A percentile compares a stretch with the other conserved stretches of the same genome.
phyloP scores from a whole-genome alignment of 1,140 invertebrate species.

The Pentalonia nigronervosa region DNA sequence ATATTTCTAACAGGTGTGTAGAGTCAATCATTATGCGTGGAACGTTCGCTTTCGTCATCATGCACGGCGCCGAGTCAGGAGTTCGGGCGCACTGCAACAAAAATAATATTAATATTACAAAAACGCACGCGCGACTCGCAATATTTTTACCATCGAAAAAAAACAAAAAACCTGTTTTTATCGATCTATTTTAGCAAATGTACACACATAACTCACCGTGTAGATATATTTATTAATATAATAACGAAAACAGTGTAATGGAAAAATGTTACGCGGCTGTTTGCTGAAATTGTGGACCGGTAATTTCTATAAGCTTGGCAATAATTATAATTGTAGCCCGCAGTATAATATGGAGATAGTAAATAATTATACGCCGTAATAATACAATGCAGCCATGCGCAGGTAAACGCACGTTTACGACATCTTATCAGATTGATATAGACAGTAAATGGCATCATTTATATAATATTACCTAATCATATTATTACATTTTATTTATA shows the following conservation, averaged over 20 bases:
- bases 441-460: no score
- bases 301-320: background rate
- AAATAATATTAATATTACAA: background rate
- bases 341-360: background rate
- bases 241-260: no score
- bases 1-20: background rate
- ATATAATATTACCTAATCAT: no score
- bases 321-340: background rate
- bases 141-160: background rate
- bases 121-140: background rate
- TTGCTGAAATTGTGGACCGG: no score
- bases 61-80: background rate
- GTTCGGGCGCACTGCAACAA: background rate
- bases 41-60: background rate
- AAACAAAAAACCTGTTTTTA: background rate
- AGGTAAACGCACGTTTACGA: background rate
- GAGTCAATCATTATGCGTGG: background rate
- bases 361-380: background rate
- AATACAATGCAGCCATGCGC: background rate
- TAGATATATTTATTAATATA: no score
- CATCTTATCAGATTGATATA: background rate
- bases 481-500: no score
- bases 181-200: background rate
- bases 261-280: no score
- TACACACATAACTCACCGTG: no score